Percentiles rank a stretch among this genome's conserved stretches.
Conservation (phyloP, 2,113 vertebrate species). For the Gobio gobio region DNA sequence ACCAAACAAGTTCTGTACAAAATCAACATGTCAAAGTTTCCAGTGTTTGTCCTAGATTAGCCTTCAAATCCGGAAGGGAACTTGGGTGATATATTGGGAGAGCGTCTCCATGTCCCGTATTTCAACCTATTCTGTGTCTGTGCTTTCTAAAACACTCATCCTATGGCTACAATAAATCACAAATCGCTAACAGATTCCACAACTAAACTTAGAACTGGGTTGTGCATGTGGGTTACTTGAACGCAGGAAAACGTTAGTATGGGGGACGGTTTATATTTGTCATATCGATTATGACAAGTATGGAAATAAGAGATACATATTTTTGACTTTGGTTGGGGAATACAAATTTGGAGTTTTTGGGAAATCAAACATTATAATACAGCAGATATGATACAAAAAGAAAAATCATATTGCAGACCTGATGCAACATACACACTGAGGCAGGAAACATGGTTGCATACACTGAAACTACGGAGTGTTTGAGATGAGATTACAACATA, state of each 20-base stretch:
- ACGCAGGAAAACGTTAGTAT: not conserved
- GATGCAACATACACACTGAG: not conserved
- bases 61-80: slow-evolving; percentile 37
- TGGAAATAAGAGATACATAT: not conserved
- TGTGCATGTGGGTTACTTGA: not conserved
- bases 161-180: not conserved
- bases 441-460: not conserved
- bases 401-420: not conserved
- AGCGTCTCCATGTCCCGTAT: not conserved
- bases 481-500: not conserved
- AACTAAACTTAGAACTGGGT: not conserved
- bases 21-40: slow-evolving; percentile 16
- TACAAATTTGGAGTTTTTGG: too few relatives aligned
- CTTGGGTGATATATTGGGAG: slow-evolving; percentile 9
- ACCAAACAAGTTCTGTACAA: not conserved
- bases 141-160: slow-evolving; percentile 18
- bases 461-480: not conserved
- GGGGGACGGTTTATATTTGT: not conserved
- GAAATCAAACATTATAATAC: not conserved
- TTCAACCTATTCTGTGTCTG: not conserved
- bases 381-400: not conserved
- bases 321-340: not conserved
- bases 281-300: not conserved
- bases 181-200: not conserved
- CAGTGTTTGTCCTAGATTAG: slow-evolving; percentile 37